Base-by-base conservation (phyloP, 2,113 vertebrate genomes). In the Engraulis encrasicolus region DNA sequence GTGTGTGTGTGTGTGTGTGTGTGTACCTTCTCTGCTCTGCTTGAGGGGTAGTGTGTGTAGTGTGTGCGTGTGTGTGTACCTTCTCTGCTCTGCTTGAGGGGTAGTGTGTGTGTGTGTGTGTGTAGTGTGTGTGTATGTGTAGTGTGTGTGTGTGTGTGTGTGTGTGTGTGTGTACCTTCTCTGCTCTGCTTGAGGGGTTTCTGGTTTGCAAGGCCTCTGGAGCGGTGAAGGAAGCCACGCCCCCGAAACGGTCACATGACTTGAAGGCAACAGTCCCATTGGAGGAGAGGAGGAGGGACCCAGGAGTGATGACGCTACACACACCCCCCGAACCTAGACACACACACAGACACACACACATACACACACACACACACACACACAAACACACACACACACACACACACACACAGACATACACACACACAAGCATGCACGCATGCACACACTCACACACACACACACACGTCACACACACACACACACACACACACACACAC, bases 191-290 rank as follows among this genome's bases (percentile, higher is more conserved):
- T 0, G 88, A 92, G 66, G 88, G 74, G 0, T 81, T 79, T 11
- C 88, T 90, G 81, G 80, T 90, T 37, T 93, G 92, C 1, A 95
- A 90, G 50, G 93, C n/a, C 87, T 98, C 96, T 0, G 96, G 96
- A 50, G 96, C 95, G 1, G 93, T 96, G 91, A 97, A 98, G 81
- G 95, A 95, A 34, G 87, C 88, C 83, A 94, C 88, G 34, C 97
- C 96, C 20, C 85, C 86, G 49, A 93, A 91, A 58, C 91, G 92
- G 14, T 90, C 54, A 20, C 92, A 94, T 89, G 91, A 95, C 91
- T 95, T 96, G 84, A 98, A 97, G 87, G 94, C 96, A 83, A 98
- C 50, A 86, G 83, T 92, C 87, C 96, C 96, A 3, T 89, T 91
- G 31, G 88, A 87, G 40, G 95, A 97, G 37, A 98, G 94, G 12